A percentile compares a stretch with the other conserved stretches of the same genome.
Conservation (phyloP, 2,797 vertebrate species). For the Rousettus madagascariensis region DNA sequence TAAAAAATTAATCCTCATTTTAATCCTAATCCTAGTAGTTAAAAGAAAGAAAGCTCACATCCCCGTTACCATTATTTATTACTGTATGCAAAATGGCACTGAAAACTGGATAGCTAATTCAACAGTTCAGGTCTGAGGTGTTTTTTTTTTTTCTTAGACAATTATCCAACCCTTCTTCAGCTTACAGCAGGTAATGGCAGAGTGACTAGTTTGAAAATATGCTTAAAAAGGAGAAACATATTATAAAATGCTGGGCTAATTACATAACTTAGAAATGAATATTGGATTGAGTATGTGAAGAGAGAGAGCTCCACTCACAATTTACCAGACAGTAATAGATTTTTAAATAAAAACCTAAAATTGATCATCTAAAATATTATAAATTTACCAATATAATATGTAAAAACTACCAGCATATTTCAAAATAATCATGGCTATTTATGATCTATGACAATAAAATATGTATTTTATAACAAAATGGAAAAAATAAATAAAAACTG, state of each 20-base stretch:
- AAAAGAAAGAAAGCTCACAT: background rate
- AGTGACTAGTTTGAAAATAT: background rate
- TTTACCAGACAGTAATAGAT: background rate
- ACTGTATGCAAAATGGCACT: background rate
- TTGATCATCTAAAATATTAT: background rate
- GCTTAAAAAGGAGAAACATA: background rate
- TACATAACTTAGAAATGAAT: background rate
- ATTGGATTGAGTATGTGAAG: background rate
- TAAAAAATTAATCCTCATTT: background rate
- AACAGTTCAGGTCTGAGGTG: background rate
- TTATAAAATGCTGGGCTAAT: background rate
- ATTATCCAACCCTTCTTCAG: background rate
- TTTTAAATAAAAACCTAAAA: background rate
- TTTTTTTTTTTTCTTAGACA: background rate
- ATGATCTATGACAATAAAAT: background rate
- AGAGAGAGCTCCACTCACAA: background rate
- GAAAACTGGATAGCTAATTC: background rate
- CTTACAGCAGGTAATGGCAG: background rate
- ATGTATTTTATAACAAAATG: background rate
- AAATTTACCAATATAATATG: background rate
- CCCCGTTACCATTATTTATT: background rate
- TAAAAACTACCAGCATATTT: background rate
- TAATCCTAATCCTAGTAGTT: background rate
- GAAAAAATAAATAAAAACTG: background rate
- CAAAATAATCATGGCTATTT: background rate